Evolutionary conservation across 1,140 invertebrate genomes (phyloP).

Genomic region (Calephelis nemesis): DNA sequence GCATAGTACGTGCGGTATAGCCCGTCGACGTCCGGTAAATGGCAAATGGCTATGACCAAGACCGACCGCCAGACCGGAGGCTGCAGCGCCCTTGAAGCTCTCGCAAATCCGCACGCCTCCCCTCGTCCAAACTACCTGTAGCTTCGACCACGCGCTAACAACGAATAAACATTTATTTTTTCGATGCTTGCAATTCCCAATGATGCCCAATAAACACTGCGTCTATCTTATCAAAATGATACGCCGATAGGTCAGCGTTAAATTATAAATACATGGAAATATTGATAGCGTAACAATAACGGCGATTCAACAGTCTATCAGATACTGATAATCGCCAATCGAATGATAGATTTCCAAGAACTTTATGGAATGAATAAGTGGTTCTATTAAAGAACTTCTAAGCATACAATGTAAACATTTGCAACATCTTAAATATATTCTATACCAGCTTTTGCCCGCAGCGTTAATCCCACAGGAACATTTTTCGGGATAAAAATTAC

Average conservation of each 20-base stretch:
- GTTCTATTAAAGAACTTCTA: conserved; percentile 2
- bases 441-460: neutral
- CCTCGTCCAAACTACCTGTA: conserved; percentile 19
- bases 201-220: neutral
- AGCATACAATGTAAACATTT: neutral
- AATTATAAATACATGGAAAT: conserved; percentile 31
- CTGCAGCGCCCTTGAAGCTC: conserved; percentile 58
- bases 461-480: no score
- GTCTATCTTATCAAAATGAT: conserved; percentile 17
- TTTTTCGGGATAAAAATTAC: no score
- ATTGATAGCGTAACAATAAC: conserved; percentile 50
- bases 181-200: neutral
- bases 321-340: conserved; percentile 48
- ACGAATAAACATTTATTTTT: neutral
- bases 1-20: conserved; percentile 47
- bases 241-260: conserved; percentile 17
- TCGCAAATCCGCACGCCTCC: conserved; percentile 31
- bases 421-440: neutral
- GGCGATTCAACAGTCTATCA: conserved; percentile 47
- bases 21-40: conserved; percentile 50
- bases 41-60: conserved; percentile 37
- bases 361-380: conserved; percentile 26
- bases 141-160: neutral
- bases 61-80: conserved; percentile 37
- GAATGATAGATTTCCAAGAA: conserved; percentile 51